Evolutionary conservation across 2,797 vertebrate genomes (phyloP).

Genomic region (Channallabes apus): DNA sequence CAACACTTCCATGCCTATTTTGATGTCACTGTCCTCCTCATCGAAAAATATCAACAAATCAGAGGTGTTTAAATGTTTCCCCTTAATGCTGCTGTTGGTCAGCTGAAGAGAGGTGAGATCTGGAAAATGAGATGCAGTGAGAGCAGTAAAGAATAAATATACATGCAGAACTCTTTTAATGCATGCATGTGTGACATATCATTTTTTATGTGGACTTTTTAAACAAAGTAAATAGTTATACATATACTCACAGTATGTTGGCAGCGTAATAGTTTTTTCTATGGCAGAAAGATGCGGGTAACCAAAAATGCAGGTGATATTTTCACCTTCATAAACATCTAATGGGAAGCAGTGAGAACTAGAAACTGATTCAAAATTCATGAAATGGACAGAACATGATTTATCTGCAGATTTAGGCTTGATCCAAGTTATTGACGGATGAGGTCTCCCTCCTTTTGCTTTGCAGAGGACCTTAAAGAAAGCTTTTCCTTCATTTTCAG

Average conservation of each 20-base stretch:
- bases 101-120: constrained; percentile 64
- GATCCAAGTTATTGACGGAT: constrained; percentile 67
- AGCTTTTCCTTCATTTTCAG: constrained; percentile 60
- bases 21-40: constrained; percentile 59
- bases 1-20: constrained; percentile 58
- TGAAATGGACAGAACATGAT: constrained; percentile 19
- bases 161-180: neutral
- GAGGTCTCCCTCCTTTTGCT: constrained; percentile 72
- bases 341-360: constrained; percentile 59
- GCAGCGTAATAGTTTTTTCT: constrained; percentile 60
- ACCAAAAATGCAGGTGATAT: constrained; percentile 68
- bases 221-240: neutral
- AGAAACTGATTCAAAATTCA: constrained; percentile 48
- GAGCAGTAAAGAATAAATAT: neutral
- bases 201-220: neutral
- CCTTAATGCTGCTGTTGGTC: constrained; percentile 25
- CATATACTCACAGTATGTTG: constrained; percentile 67
- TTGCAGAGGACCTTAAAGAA: constrained; percentile 71
- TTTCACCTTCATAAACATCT: constrained; percentile 58
- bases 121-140: constrained; percentile 48
- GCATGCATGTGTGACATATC: neutral
- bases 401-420: constrained; percentile 49
- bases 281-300: constrained; percentile 64
- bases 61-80: constrained; percentile 21
- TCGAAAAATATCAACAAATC: constrained; percentile 58